phyloP scores from a whole-genome alignment of 2,888 invertebrate genomes.

The Drosophila trichaetosa region DNA sequence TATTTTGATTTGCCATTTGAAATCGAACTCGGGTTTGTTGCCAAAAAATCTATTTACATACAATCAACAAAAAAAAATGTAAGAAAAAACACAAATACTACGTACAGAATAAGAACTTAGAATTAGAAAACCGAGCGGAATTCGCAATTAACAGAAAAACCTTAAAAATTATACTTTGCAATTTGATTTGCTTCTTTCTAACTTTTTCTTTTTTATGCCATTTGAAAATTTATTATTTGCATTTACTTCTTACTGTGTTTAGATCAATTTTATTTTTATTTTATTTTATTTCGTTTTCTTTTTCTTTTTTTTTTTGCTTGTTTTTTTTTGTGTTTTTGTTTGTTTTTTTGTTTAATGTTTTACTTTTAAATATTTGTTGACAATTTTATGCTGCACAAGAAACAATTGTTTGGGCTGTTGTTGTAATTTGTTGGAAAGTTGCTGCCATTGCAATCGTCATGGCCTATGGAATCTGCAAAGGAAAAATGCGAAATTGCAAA shows the following conservation, averaged over 20 bases:
- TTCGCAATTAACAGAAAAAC: conserved; percentile 63
- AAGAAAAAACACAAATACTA: conserved; percentile 43
- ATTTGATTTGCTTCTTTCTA: conserved; percentile 25
- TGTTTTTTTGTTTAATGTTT: conserved; percentile 61
- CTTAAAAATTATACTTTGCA: conserved; percentile 46
- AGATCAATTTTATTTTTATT: conserved; percentile 42
- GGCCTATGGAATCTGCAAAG: conserved; percentile 90
- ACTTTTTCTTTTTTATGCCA: conserved; percentile 23
- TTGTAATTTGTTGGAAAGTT: conserved; percentile 80
- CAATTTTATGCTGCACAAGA: conserved; percentile 81
- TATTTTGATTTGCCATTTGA: conserved; percentile 59
- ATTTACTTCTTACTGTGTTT: conserved; percentile 36
- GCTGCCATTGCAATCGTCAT: conserved; percentile 88
- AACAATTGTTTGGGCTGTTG: conserved; percentile 73
- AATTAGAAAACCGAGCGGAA: conserved; percentile 69
- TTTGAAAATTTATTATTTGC: conserved; percentile 44
- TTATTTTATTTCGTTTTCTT: conserved; percentile 34
- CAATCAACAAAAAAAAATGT: conserved; percentile 57
- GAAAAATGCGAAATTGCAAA: conserved; percentile 33
- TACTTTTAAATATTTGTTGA: conserved; percentile 78
- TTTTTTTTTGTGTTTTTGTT: conserved; percentile 42
- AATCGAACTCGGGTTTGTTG: conserved; percentile 36
- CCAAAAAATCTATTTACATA: conserved; percentile 63
- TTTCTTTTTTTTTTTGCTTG: conserved; percentile 24
- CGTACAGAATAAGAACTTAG: conserved; percentile 61